These are phyloP conservation scores for Tragopan temminckii DNA, from an alignment of 2,797 vertebrate species.

Conservation along the genomic window DNA sequence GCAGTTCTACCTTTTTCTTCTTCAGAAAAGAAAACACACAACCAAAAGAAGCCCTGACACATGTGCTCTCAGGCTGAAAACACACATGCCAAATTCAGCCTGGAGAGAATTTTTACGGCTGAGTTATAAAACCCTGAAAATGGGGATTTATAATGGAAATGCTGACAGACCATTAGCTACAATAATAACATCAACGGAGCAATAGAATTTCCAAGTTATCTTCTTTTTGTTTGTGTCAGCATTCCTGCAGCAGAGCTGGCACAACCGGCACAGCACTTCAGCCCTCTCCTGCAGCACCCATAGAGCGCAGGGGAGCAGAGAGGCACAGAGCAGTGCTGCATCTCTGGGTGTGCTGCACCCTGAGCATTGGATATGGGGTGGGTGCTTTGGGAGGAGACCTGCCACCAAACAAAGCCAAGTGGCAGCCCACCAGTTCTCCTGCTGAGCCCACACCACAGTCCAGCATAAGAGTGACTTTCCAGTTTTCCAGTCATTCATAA, in stretches of 20 bases:
- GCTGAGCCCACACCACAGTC: background rate
- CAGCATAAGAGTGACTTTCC: background rate
- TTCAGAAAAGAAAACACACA: slow-evolving; percentile 38
- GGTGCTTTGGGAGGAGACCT: background rate
- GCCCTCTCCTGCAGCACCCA: fast-evolving
- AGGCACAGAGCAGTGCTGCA: fast-evolving
- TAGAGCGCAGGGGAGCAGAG: background rate
- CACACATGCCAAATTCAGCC: slow-evolving; percentile 78
- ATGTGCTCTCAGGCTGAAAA: slow-evolving; percentile 80
- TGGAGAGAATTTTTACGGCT: slow-evolving; percentile 79
- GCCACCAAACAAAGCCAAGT: background rate
- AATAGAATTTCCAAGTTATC: slow-evolving; percentile 77
- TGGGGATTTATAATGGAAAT: slow-evolving; percentile 79
- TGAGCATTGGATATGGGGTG: fast-evolving
- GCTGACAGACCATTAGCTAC: slow-evolving; percentile 80
- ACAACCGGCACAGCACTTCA: background rate
- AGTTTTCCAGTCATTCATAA: background rate
- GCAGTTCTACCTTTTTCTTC: slow-evolving; percentile 60
- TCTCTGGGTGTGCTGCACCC: background rate
- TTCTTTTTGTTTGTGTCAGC: slow-evolving; percentile 78
- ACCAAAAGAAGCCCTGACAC: slow-evolving; percentile 39
- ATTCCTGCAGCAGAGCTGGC: slow-evolving; percentile 51
- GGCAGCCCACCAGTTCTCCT: background rate
- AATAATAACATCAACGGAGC: slow-evolving; percentile 73
- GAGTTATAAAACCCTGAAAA: slow-evolving; percentile 78